Percentiles rank a stretch among this genome's conserved stretches.
phyloP scores from a whole-genome alignment of 2,113 vertebrate genomes.

The Xiphorhynchus elegans region DNA sequence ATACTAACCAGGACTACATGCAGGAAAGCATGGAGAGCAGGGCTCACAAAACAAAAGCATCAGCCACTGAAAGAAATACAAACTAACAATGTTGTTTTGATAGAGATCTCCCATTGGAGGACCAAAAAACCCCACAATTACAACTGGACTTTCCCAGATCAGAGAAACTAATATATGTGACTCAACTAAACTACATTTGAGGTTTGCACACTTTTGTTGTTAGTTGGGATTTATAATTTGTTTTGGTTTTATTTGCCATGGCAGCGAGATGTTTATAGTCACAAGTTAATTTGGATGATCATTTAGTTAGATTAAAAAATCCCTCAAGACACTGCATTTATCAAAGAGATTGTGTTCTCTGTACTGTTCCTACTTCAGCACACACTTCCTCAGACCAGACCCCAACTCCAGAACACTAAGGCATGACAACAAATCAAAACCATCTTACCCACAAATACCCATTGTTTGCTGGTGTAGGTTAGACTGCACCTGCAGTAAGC shows the following conservation, averaged over 20 bases:
- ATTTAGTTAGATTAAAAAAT: background rate
- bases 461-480: background rate
- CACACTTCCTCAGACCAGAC: background rate
- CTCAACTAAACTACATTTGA: background rate
- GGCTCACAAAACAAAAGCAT: conserved; percentile 23
- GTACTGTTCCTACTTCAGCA: background rate
- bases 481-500: background rate
- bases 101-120: background rate
- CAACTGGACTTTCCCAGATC: conserved; percentile 12
- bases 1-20: background rate
- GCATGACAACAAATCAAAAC: background rate
- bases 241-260: background rate
- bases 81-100: background rate
- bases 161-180: background rate
- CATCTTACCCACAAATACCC: background rate
- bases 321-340: background rate
- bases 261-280: background rate
- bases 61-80: conserved; percentile 27
- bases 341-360: background rate
- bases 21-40: background rate
- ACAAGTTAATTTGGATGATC: background rate
- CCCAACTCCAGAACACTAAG: background rate
- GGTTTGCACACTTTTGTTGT: background rate
- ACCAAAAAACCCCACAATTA: background rate
- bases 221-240: background rate